phyloP scores from a whole-genome alignment of 2,113 vertebrate genomes.

The Genyomyrus donnyi region DNA sequence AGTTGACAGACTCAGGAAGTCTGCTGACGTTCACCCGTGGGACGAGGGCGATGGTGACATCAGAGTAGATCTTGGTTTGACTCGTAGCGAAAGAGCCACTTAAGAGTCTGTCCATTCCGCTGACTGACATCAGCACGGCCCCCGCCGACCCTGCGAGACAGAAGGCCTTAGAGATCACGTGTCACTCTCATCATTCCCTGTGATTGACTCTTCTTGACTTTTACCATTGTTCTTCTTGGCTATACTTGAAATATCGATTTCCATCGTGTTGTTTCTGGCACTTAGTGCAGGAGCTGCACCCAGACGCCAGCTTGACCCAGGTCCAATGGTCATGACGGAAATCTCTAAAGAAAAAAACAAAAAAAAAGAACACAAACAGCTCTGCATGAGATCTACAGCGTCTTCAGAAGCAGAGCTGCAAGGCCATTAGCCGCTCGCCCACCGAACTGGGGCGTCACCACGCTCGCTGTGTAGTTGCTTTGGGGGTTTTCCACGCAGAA shows the following conservation, averaged over 20 bases:
- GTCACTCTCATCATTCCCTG: no score
- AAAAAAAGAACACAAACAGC: background rate
- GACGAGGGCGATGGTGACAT: conserved; percentile 43
- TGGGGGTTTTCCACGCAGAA: background rate
- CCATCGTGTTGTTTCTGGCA: conserved; percentile 37
- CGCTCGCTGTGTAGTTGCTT: conserved; percentile 14
- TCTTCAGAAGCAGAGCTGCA: background rate
- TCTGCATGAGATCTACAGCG: background rate
- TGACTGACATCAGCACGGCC: conserved; percentile 40
- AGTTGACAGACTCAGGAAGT: conserved; percentile 51
- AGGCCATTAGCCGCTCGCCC: conserved; percentile 9
- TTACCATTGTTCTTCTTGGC: conserved; percentile 42
- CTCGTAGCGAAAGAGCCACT: conserved; percentile 43
- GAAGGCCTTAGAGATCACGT: background rate
- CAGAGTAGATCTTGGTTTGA: conserved; percentile 43
- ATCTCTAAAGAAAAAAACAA: conserved; percentile 35
- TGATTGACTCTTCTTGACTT: background rate
- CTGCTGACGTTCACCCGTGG: conserved; percentile 39
- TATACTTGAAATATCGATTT: conserved; percentile 36
- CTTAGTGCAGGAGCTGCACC: conserved; percentile 16
- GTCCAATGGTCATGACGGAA: conserved; percentile 25
- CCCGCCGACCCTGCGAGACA: conserved; percentile 39
- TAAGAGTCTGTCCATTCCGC: conserved; percentile 46
- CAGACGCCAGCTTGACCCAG: background rate
- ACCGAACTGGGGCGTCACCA: conserved; percentile 40